Evolutionary conservation across 2,113 vertebrate genomes (phyloP).

Genomic region (Marcusenius ussheri): DNA sequence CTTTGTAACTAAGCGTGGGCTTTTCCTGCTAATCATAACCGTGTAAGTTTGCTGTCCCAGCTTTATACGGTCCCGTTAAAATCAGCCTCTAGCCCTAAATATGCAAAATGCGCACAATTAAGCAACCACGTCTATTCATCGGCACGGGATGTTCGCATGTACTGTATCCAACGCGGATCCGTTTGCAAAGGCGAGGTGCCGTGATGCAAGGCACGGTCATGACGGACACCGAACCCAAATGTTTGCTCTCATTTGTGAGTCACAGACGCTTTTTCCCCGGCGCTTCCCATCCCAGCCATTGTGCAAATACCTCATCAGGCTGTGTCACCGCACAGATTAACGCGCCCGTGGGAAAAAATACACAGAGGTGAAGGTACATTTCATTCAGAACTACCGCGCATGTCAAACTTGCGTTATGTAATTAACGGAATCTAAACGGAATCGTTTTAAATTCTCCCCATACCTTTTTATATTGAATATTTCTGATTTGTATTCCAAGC

Average conservation of each 20-base stretch:
- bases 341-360: neutral
- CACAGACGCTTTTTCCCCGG: neutral
- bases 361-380: neutral
- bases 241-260: constrained; percentile 13
- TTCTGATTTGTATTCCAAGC: neutral
- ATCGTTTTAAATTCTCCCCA: neutral
- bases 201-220: neutral
- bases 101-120: neutral
- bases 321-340: neutral
- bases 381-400: neutral
- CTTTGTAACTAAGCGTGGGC: neutral
- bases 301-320: neutral
- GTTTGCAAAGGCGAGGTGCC: neutral
- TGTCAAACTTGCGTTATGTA: neutral
- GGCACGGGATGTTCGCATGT: neutral
- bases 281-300: neutral
- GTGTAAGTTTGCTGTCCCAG: neutral
- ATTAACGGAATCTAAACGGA: neutral
- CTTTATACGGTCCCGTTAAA: neutral
- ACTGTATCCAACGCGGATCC: neutral
- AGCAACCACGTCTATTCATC: neutral
- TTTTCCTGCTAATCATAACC: neutral
- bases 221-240: neutral
- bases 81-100: neutral
- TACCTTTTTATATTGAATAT: neutral